phyloP scores from a whole-genome alignment of 2,888 invertebrate species.

The Eumerus sabulonum region DNA sequence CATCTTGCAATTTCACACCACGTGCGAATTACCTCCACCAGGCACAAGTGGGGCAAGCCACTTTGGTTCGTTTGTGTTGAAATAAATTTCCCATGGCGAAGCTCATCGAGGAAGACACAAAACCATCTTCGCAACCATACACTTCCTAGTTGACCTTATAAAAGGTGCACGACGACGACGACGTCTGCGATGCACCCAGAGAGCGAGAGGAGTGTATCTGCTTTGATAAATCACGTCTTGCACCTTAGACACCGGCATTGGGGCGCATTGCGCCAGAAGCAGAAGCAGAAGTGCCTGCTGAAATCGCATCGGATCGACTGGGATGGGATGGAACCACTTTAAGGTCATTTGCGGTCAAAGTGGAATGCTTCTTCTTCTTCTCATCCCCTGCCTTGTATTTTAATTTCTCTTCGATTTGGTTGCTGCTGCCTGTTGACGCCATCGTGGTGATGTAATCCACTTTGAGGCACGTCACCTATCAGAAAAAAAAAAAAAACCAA shows the following conservation, averaged over 20 bases:
- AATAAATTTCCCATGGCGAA: slow-evolving; percentile 50
- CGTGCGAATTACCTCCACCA: slow-evolving; percentile 7
- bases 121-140: slow-evolving; percentile 21
- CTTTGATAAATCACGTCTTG: slow-evolving; percentile 67
- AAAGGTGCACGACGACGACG: slow-evolving; percentile 57
- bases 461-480: slow-evolving; percentile 27
- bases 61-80: slow-evolving; percentile 22
- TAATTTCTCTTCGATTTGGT: slow-evolving; percentile 49
- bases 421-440: slow-evolving; percentile 13
- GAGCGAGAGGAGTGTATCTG: slow-evolving; percentile 34
- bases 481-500: background rate
- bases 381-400: slow-evolving; percentile 36
- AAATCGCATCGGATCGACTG: slow-evolving; percentile 4
- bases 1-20: slow-evolving; percentile 21
- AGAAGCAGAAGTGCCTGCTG: slow-evolving; percentile 21
- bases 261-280: slow-evolving; percentile 19
- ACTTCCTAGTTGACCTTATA: slow-evolving; percentile 67
- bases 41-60: background rate
- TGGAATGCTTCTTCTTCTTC: slow-evolving; percentile 51
- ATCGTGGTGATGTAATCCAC: slow-evolving; percentile 45
- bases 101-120: slow-evolving; percentile 21
- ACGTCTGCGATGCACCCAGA: slow-evolving; percentile 27
- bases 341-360: slow-evolving; percentile 56
- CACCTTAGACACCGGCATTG: slow-evolving; percentile 55
- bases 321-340: slow-evolving; percentile 53